These are phyloP conservation scores for Harpalus rufipes DNA, from an alignment of 2,888 invertebrate species.

Conservation along the genomic window DNA sequence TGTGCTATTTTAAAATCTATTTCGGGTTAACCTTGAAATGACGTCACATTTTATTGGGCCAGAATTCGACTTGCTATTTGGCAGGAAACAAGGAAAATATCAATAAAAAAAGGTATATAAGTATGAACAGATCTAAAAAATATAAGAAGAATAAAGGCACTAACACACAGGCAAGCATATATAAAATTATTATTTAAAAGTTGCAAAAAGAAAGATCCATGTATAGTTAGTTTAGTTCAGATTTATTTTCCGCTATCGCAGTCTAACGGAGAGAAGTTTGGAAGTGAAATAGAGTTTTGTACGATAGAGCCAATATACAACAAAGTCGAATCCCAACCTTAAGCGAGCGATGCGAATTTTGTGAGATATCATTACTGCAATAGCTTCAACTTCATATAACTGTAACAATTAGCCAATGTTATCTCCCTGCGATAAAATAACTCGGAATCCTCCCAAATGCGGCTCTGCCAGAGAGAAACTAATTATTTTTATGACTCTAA, in stretches of 20 bases:
- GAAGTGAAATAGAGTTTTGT: conserved; percentile 35
- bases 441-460: conserved; percentile 39
- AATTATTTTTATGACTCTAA: conserved; percentile 61
- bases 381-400: conserved; percentile 65
- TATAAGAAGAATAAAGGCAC: no score
- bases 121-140: no score
- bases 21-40: no score
- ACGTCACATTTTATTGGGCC: no score
- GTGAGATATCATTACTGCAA: conserved; percentile 62
- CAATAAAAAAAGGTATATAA: no score
- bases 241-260: conserved; percentile 19
- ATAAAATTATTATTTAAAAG: conserved; percentile 13
- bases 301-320: conserved; percentile 53
- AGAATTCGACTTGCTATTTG: no score
- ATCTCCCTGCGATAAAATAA: conserved; percentile 64
- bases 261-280: conserved; percentile 8
- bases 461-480: conserved; percentile 37
- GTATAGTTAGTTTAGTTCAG: conserved; percentile 27
- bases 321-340: conserved; percentile 28
- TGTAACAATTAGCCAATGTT: conserved; percentile 67
- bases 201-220: not conserved
- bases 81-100: no score
- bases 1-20: no score
- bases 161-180: no score
- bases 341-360: conserved; percentile 32